Percentiles rank a stretch among this genome's conserved stretches.
Evolutionary conservation across 1,140 invertebrate species (phyloP).

Genomic region (Rhagoletis pomonella): DNA sequence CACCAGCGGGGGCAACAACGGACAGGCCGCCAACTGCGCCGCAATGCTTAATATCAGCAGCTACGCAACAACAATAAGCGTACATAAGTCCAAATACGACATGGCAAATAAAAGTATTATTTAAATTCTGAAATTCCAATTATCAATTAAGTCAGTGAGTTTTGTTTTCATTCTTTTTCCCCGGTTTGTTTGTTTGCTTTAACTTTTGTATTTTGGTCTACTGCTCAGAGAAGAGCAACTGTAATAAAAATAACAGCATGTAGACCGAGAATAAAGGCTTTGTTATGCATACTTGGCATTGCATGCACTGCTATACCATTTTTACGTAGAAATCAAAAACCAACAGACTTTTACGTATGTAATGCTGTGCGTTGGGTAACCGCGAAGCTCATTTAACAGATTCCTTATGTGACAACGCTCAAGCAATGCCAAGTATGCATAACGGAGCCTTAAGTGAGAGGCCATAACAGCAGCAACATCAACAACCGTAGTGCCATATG

Average conservation of each 20-base stretch:
- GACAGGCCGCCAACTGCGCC: not conserved
- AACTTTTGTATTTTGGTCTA: slow-evolving; percentile 3
- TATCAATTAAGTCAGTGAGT: slow-evolving; percentile 59
- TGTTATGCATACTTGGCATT: no score
- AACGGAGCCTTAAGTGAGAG: no score
- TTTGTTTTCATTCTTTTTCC: not conserved
- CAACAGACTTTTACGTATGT: no score
- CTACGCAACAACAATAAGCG: not conserved
- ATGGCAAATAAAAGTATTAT: slow-evolving; percentile 52
- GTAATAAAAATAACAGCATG: slow-evolving; percentile 46
- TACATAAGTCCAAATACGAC: slow-evolving; percentile 26
- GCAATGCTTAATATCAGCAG: not conserved
- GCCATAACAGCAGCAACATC: not conserved
- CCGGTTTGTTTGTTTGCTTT: not conserved
- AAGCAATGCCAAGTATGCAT: no score
- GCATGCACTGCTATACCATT: no score
- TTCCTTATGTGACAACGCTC: no score
- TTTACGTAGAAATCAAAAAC: no score
- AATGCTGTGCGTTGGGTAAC: no score
- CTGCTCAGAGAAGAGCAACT: slow-evolving; percentile 15
- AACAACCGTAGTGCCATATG: not conserved
- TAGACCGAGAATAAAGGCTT: not conserved
- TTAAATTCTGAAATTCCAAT: slow-evolving; percentile 58
- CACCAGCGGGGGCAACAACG: not conserved
- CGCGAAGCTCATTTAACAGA: no score